These are phyloP conservation scores for Syncerus caffer DNA, from an alignment of 2,797 vertebrate species.

Conservation along the genomic window DNA sequence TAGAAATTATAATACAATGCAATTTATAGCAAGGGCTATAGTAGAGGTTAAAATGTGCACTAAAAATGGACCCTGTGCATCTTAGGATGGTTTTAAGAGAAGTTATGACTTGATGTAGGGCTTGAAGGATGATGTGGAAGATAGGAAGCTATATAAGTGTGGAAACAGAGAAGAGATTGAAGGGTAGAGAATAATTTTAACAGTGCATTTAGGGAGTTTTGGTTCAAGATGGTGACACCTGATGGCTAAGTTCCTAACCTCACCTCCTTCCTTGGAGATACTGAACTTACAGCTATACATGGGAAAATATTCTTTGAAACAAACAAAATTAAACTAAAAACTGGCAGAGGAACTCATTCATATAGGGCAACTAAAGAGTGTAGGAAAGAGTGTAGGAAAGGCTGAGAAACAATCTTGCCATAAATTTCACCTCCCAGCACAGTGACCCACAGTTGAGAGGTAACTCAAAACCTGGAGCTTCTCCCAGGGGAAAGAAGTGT, in stretches of 20 bases:
- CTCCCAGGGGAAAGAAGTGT: neutral
- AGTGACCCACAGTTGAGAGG: neutral
- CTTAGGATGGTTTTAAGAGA: neutral
- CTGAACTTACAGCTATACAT: neutral
- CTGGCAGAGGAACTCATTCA: neutral
- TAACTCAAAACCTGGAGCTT: neutral
- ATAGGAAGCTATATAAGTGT: neutral
- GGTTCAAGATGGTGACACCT: neutral
- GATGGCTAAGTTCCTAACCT: neutral
- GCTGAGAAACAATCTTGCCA: neutral
- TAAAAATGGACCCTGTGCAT: neutral
- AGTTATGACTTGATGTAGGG: neutral
- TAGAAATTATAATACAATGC: neutral
- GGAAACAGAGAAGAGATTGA: neutral
- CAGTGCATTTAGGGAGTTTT: neutral
- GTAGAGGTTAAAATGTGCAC: conserved; percentile 3
- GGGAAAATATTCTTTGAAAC: neutral
- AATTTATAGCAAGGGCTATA: neutral
- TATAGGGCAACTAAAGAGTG: neutral
- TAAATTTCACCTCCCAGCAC: neutral
- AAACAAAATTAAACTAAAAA: neutral
- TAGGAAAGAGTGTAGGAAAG: neutral
- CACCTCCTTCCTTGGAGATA: neutral
- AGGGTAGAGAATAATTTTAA: neutral
- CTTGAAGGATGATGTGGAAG: conserved; percentile 8